Evolutionary conservation across 2,888 invertebrate genomes (phyloP).

Genomic region (Crepidodera aurea): DNA sequence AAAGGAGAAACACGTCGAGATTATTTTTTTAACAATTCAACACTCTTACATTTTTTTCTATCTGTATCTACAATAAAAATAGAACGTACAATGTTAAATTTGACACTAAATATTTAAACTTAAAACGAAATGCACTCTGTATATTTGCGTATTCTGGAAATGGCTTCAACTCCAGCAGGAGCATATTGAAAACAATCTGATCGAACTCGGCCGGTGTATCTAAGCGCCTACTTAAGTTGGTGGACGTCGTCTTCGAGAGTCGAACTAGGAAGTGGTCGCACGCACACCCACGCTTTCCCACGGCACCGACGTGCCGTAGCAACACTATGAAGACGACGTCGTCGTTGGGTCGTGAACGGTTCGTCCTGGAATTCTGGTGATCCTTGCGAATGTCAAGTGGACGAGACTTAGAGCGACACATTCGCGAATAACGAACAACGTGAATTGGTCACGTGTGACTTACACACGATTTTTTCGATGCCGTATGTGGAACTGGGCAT

Average conservation of each 20-base stretch:
- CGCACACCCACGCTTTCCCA: conserved; percentile 47
- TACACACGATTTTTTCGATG: no score
- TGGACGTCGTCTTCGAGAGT: conserved; percentile 17
- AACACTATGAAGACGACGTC: conserved; percentile 15
- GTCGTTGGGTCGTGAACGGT: conserved; percentile 34
- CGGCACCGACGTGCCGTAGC: conserved; percentile 35
- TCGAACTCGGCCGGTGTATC: conserved; percentile 1
- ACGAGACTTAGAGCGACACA: conserved; percentile 15
- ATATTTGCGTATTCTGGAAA: neutral
- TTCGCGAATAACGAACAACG: conserved; percentile 12
- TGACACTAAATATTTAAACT: no score
- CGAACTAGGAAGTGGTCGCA: conserved; percentile 43
- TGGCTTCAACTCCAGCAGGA: neutral
- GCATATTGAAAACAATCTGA: conserved; percentile 1
- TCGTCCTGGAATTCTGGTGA: conserved; percentile 43
- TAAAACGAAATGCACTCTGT: neutral
- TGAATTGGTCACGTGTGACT: conserved; percentile 19
- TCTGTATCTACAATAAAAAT: no score
- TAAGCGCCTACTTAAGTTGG: conserved; percentile 16
- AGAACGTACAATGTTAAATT: no score
- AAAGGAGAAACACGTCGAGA: no score
- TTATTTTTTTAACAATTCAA: no score
- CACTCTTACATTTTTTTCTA: no score
- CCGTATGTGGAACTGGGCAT: no score
- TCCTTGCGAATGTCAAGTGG: conserved; percentile 27